Evolutionary conservation across 2,888 invertebrate species (phyloP).

Genomic region (Eulithis prunata): DNA sequence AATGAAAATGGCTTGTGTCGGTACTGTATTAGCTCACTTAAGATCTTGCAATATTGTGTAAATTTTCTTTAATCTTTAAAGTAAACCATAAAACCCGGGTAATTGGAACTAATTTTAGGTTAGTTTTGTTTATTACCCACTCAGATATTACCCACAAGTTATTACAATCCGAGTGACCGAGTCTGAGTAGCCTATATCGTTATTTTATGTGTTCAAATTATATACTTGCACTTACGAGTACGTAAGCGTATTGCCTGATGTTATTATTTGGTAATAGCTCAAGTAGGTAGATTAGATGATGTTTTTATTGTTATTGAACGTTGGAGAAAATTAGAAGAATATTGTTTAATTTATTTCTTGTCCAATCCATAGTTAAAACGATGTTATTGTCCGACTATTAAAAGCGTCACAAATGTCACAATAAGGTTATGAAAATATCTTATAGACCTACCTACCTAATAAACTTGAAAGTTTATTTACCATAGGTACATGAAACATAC

Average conservation of each 20-base stretch:
- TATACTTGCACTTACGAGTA: neutral
- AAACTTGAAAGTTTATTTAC: too few relatives aligned
- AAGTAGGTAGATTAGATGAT: constrained; percentile 50
- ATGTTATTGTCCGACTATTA: neutral
- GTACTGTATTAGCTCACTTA: neutral
- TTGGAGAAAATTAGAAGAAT: constrained; percentile 3
- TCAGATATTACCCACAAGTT: constrained; percentile 4
- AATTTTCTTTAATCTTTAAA: constrained; percentile 15
- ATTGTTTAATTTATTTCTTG: constrained; percentile 5
- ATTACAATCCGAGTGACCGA: constrained; percentile 17
- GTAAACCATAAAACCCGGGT: constrained; percentile 32
- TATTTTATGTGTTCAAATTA: constrained; percentile 41
- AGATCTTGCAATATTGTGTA: neutral
- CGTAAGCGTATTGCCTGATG: constrained; percentile 1
- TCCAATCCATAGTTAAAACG: neutral
- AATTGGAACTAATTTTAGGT: constrained; percentile 56
- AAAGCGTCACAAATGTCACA: neutral
- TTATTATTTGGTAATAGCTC: constrained; percentile 33
- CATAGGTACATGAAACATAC: too few relatives aligned
- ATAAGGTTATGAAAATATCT: neutral
- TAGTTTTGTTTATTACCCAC: constrained; percentile 54
- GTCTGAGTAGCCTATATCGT: constrained; percentile 23
- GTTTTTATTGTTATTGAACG: constrained; percentile 16
- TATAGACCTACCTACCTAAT: too few relatives aligned
- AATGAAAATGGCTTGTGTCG: too few relatives aligned